A percentile compares a stretch with the other conserved stretches of the same genome.
Conservation (phyloP, 2,113 vertebrate species). For the Menidia beryllina region DNA sequence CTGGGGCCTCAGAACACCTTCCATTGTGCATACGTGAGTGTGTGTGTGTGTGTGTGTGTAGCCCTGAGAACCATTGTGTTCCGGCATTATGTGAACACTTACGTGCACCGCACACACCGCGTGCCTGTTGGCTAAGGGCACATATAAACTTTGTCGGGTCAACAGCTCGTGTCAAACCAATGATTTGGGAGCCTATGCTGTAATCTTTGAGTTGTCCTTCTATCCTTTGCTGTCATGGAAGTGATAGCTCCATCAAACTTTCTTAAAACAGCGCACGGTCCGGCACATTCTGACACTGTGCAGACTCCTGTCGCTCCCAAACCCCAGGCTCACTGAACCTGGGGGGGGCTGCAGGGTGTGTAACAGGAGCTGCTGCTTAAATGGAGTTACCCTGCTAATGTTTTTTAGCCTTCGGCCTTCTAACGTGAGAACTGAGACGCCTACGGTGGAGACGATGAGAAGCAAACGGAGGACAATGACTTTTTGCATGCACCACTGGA, state of each 20-base stretch:
- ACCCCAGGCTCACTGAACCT: conserved; percentile 68
- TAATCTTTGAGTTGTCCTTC: conserved; percentile 59
- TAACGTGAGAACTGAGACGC: conserved; percentile 62
- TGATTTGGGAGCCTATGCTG: conserved; percentile 57
- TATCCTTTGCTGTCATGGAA: conserved; percentile 46
- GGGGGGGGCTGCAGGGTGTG: conserved; percentile 5
- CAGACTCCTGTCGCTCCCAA: conserved; percentile 22
- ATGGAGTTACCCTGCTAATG: conserved; percentile 68
- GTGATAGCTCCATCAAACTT: conserved; percentile 18
- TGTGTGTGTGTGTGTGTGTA: conserved; percentile 42
- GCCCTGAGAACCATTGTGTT: conserved; percentile 43
- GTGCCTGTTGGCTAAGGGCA: conserved; percentile 28
- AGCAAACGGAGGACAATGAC: conserved; percentile 21
- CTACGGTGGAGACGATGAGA: conserved; percentile 28
- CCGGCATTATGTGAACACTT: not conserved
- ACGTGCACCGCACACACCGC: conserved; percentile 10
- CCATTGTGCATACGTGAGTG: conserved; percentile 72
- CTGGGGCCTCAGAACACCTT: conserved; percentile 79
- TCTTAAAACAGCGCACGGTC: conserved; percentile 29
- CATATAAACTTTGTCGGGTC: conserved; percentile 59
- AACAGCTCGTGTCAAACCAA: conserved; percentile 62
- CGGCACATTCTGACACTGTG: not conserved
- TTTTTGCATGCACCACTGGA: conserved; percentile 30
- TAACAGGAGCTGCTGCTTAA: conserved; percentile 62
- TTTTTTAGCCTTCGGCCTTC: conserved; percentile 63